Percentiles rank a stretch among this genome's conserved stretches.
Evolutionary conservation across 1,140 invertebrate species (phyloP).

Genomic region (Diprion similis): DNA sequence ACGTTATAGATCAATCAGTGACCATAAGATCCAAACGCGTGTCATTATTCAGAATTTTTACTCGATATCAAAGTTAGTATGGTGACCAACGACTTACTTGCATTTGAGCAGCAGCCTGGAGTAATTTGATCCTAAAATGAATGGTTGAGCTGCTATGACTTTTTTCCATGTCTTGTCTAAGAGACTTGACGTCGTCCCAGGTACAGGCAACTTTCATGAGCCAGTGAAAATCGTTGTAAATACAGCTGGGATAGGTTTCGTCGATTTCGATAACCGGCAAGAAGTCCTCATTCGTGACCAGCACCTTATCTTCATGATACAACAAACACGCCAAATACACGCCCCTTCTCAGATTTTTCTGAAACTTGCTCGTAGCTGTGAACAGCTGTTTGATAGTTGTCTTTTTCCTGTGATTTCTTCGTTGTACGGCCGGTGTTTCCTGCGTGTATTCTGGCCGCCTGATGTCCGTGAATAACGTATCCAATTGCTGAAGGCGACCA

Average conservation of each 20-base stretch:
- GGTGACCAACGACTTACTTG: conserved; percentile 70
- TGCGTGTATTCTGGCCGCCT: conserved; percentile 68
- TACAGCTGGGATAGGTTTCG: conserved; percentile 90
- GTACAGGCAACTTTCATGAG: conserved; percentile 96
- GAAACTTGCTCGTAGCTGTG: conserved; percentile 92
- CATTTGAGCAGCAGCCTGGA: conserved; percentile 92
- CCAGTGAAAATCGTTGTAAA: conserved; percentile 96
- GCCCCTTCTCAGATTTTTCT: conserved; percentile 90
- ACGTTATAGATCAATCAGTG: too few species aligned
- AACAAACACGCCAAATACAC: conserved; percentile 91
- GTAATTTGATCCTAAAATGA: conserved; percentile 89
- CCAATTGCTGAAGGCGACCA: conserved; percentile 74
- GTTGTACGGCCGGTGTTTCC: conserved; percentile 66
- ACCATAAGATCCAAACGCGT: too few species aligned
- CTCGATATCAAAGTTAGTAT: too few species aligned
- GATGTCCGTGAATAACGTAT: conserved; percentile 78
- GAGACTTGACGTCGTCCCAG: conserved; percentile 93
- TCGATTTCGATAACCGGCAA: conserved; percentile 96
- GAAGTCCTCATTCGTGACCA: conserved; percentile 96
- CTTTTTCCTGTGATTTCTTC: conserved; percentile 79
- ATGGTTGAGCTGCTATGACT: conserved; percentile 85
- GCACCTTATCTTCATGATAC: conserved; percentile 92
- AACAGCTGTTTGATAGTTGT: conserved; percentile 95
- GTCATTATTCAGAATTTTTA: too few species aligned
- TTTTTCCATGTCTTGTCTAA: conserved; percentile 92